A percentile compares a stretch with the other conserved stretches of the same genome.
These are phyloP conservation scores for Amyelois transitella DNA, from an alignment of 1,140 invertebrate species.

Conservation along the genomic window DNA sequence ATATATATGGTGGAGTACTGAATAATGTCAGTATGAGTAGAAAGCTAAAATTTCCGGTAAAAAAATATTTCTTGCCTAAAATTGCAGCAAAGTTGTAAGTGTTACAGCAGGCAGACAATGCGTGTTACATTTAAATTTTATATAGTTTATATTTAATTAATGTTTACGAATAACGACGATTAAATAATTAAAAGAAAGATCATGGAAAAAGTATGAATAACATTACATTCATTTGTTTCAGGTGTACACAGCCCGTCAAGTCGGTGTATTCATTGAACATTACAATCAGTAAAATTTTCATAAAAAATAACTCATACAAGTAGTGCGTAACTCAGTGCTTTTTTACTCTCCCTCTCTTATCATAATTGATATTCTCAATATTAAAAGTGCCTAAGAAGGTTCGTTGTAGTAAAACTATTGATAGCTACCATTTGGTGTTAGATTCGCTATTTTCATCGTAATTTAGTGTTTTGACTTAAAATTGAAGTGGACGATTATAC, in stretches of 20 bases:
- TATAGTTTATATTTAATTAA: too few species aligned
- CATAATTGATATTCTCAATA: constrained; percentile 15
- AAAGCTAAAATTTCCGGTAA: too few species aligned
- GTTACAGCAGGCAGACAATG: too few species aligned
- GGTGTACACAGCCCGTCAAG: neutral
- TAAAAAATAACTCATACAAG: constrained; percentile 6
- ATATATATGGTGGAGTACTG: too few species aligned
- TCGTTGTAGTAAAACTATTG: constrained; percentile 15
- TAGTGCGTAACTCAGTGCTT: constrained; percentile 15
- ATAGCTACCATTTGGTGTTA: constrained; percentile 10
- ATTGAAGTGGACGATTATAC: constrained; percentile 13
- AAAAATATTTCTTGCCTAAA: too few species aligned
- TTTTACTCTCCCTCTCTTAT: too few species aligned
- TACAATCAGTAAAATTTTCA: constrained; percentile 11
- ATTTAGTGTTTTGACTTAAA: neutral
- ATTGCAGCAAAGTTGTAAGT: too few species aligned
- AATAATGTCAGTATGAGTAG: too few species aligned
- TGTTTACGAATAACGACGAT: too few species aligned
- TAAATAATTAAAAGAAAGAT: too few species aligned
- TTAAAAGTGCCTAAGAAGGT: constrained; percentile 24
- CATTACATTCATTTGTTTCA: neutral
- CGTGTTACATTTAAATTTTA: too few species aligned
- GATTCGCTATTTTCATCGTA: neutral
- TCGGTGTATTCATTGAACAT: neutral
- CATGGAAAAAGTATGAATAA: too few species aligned